Base-by-base conservation (phyloP, 1,140 invertebrate species). In the Drosophila parabipectinata region DNA sequence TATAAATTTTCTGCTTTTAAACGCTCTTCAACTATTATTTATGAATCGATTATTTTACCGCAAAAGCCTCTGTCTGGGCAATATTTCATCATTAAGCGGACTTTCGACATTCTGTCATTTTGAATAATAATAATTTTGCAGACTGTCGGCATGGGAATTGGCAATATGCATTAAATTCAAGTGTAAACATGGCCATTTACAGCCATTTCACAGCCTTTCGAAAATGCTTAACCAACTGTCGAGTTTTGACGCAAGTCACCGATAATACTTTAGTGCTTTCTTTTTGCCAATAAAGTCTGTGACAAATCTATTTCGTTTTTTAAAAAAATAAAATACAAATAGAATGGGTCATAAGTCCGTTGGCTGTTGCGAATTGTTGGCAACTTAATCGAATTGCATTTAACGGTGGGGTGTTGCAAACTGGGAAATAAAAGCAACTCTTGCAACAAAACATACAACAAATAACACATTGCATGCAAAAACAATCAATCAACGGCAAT, bases 401-500 rank as follows among this genome's bases (percentile, higher is more conserved):
- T 56, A 56, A 24, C n/a, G 48, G 15, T 32, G 12, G 2, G 6
- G 12, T 14, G 39, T 21, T 6, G 30, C 24, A 9, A 28, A 41
- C 30, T 54, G 48, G 50, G 10, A 57, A 69, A 57, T 51, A 74
- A 64, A 59, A 37, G 52, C 47, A 63, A 4, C 15, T 21, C 48
- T 50, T 62, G 47, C 48, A 51, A 59, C 54, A 34, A 47, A 51
- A 58, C 28, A 32, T 34, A 71, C 72, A 78, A 78, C 60, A 58
- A 78, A 76, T 68, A 77, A 73, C 59, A 84, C 77, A 88, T 88
- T 77, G 84, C 83, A 88, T 89, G 84, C 79, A 88, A 88, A 83
- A 83, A 80, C 87, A 90, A 90, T 90, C 87, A 90, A 90, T 90
- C 87, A 90, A 72, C 87, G 69, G 79, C 79, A 87, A 90, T 90